These are phyloP conservation scores for Ranitomeya variabilis DNA, from an alignment of 2,113 vertebrate species.

Conservation along the genomic window DNA sequence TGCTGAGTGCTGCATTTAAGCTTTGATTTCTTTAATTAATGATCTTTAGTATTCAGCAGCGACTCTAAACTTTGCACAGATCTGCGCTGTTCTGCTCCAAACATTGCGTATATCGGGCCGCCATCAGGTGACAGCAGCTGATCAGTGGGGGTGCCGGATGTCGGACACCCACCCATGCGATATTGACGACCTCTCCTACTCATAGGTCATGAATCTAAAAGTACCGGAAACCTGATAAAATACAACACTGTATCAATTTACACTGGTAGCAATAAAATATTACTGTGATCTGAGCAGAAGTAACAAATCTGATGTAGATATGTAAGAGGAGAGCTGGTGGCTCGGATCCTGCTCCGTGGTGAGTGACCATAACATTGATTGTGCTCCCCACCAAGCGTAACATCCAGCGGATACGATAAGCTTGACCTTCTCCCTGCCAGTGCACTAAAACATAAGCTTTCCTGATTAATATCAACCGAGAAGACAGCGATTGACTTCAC, in stretches of 20 bases:
- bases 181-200: too few species aligned
- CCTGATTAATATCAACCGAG: background rate
- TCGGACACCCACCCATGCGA: too few species aligned
- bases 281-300: background rate
- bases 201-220: too few species aligned
- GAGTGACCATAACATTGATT: constrained; percentile 20
- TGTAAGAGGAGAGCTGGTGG: background rate
- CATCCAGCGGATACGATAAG: background rate
- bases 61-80: too few species aligned
- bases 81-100: too few species aligned
- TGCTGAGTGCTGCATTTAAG: too few species aligned
- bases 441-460: background rate
- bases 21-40: too few species aligned
- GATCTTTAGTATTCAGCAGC: too few species aligned
- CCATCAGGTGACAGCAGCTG: too few species aligned
- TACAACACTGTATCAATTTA: background rate
- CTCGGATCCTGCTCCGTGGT: constrained; percentile 8
- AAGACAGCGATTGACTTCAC: background rate
- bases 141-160: too few species aligned
- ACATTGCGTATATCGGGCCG: too few species aligned
- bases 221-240: background rate
- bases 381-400: background rate
- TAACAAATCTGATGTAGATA: background rate
- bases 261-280: background rate
- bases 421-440: background rate